Evolutionary conservation across 1,140 invertebrate genomes (phyloP), one percentile per base, ranked within the genome.

Genomic region (Trichomalopsis sarcophagae): DNA sequence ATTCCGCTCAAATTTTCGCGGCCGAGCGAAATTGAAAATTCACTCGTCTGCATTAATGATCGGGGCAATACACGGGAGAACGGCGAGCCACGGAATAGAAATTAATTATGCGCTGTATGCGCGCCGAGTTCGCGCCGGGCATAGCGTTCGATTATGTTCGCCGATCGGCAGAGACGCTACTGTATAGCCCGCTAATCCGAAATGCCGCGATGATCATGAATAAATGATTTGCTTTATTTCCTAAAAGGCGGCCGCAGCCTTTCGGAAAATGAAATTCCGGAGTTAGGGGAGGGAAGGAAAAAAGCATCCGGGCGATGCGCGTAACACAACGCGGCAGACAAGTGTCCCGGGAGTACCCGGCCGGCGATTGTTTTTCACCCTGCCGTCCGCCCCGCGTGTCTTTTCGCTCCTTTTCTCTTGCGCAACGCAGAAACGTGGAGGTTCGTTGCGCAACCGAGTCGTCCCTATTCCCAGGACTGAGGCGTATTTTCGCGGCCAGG

Each of bases 311-410:
- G 11, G 68, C 36, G 40, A 27, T 71, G 9, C 11, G 14, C n/a
- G 66, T 73, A 30, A 33, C 66, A 36, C 33, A 36, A 62, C 55
- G 17, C 50, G 77, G 77, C 50, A 79, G 87, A 88, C 87, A 88
- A 87, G 86, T 87, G 88, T 88, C 87, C 62, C 78, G 88, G 62
- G 78, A 80, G 44, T 80, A 80, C 78, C 36, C 62, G 14, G n/a
- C 17, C 78, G 33, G 33, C 33, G 33, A 80, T 80, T 79, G 62
- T 80, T 80, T 80, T 80, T 44, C 68, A 50, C 69, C 77, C 47
- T 83, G 50, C 55, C 81, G 36, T 21, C 30, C 44, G 77, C 36
- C 33, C n/a, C 79, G 27, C 78, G 13, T 84, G 55, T 79, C 68
- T 86, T 68, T 84, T 55, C 50, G 66, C 77, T 27, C 40, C 23